These are phyloP conservation scores for Rhagium mordax DNA, from an alignment of 2,888 invertebrate genomes.

Conservation along the genomic window DNA sequence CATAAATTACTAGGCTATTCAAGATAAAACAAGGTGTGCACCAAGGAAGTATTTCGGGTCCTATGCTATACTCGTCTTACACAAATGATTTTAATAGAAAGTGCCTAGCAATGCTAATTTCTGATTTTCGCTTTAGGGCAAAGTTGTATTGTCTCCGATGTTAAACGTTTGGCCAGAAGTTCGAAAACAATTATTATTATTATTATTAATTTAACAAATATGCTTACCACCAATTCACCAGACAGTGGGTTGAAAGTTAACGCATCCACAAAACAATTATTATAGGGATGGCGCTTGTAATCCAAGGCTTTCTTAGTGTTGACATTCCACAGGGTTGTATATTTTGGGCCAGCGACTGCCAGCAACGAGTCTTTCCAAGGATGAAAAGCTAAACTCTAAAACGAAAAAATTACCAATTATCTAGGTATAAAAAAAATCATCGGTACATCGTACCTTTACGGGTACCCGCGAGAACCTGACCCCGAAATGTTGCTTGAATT, in stretches of 20 bases:
- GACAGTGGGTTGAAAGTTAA: slow-evolving; percentile 68
- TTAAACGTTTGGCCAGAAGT: too few relatives aligned
- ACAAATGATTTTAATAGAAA: too few relatives aligned
- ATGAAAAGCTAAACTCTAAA: slow-evolving; percentile 68
- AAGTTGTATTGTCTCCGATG: too few relatives aligned
- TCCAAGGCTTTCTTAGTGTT: slow-evolving; percentile 37
- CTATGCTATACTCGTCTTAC: too few relatives aligned
- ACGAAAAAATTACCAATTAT: background rate
- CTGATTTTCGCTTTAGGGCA: too few relatives aligned
- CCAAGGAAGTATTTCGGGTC: too few relatives aligned
- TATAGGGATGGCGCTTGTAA: slow-evolving; percentile 55
- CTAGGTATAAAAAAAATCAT: too few relatives aligned
- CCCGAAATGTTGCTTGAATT: slow-evolving; percentile 5
- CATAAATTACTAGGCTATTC: too few relatives aligned
- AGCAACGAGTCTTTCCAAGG: slow-evolving; percentile 69
- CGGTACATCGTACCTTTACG: slow-evolving; percentile 17
- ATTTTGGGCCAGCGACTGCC: slow-evolving; percentile 62
- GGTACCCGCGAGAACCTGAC: background rate
- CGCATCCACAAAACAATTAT: slow-evolving; percentile 61
- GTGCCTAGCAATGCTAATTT: too few relatives aligned
- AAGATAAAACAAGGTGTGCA: too few relatives aligned
- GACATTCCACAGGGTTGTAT: slow-evolving; percentile 48
- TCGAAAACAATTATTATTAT: too few relatives aligned
- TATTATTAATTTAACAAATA: background rate
- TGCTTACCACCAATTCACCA: slow-evolving; percentile 68